phyloP scores from a whole-genome alignment of 2,888 invertebrate species.

The Diploptera punctata region DNA sequence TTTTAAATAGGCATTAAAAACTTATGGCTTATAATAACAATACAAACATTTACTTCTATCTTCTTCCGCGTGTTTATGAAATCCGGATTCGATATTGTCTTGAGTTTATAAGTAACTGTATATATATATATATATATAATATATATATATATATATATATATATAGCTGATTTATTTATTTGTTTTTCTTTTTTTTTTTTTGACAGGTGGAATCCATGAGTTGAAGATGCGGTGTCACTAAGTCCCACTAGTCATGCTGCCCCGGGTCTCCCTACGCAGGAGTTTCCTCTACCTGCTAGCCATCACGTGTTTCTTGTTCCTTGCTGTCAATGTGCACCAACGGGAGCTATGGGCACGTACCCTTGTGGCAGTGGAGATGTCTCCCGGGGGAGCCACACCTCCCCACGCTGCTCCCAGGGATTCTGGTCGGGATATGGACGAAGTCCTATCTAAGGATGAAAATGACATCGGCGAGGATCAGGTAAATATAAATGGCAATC shows the following conservation, averaged over 20 bases:
- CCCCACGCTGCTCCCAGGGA: conserved; percentile 45
- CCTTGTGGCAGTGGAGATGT: conserved; percentile 40
- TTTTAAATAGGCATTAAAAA: no score
- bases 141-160: no score
- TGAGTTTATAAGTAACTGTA: no score
- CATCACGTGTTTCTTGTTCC: conserved; percentile 60
- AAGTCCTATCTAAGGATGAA: conserved; percentile 19
- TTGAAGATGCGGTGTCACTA: neutral
- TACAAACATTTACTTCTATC: no score
- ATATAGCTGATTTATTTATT: no score
- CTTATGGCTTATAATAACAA: no score
- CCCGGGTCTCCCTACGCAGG: conserved; percentile 64
- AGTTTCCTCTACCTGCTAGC: conserved; percentile 59
- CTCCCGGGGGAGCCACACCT: conserved; percentile 56
- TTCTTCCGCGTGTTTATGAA: no score
- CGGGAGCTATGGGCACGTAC: conserved; percentile 53
- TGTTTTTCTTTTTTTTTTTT: no score
- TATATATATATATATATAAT: no score
- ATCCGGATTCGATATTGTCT: no score
- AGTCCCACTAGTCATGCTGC: conserved; percentile 50
- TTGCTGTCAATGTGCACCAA: conserved; percentile 60
- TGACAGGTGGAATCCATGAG: neutral
- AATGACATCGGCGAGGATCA: conserved; percentile 14
- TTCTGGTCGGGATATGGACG: neutral
- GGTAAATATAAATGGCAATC: no score